These are phyloP conservation scores for Drosophila willistoni DNA, from an alignment of 1,140 invertebrate species.

Conservation along the genomic window DNA sequence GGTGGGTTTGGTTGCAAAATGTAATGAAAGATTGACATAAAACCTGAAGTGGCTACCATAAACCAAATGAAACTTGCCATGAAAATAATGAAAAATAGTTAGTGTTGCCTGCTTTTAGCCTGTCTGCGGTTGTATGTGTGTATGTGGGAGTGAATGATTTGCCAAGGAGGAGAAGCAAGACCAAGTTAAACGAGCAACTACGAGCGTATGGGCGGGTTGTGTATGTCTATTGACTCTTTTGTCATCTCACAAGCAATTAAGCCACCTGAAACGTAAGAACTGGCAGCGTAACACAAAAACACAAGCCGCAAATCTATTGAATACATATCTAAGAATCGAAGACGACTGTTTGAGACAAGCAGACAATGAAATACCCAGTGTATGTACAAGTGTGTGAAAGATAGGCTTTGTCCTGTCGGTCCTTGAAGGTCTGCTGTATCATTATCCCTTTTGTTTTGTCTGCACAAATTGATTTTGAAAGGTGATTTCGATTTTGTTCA, in stretches of 20 bases:
- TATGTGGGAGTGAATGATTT: conserved; percentile 10
- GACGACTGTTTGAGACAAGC: conserved; percentile 19
- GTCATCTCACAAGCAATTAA: conserved; percentile 70
- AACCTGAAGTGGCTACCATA: conserved; percentile 44
- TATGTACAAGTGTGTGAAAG: conserved; percentile 13
- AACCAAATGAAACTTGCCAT: conserved; percentile 10
- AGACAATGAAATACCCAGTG: conserved; percentile 16
- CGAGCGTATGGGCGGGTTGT: background rate
- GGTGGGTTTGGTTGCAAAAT: conserved; percentile 23
- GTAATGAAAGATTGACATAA: conserved; percentile 54
- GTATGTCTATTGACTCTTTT: conserved; percentile 34
- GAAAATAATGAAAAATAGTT: conserved; percentile 33
- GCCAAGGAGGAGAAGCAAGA: background rate
- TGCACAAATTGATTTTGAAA: conserved; percentile 60
- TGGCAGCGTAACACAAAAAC: conserved; percentile 32
- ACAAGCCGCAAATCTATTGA: conserved; percentile 40
- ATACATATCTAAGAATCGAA: conserved; percentile 10
- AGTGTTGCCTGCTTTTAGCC: conserved; percentile 28
- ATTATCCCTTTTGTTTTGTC: conserved; percentile 66
- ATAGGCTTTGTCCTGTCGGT: conserved; percentile 23
- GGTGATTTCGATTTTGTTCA: conserved; percentile 39
- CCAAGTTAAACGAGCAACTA: background rate
- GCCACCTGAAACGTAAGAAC: conserved; percentile 56
- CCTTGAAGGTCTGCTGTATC: conserved; percentile 33
- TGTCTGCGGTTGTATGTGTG: background rate